A percentile compares a stretch with the other conserved stretches of the same genome.
Conservation (phyloP, 1,140 invertebrate species). For the Pseudomyrmex pallidus region DNA sequence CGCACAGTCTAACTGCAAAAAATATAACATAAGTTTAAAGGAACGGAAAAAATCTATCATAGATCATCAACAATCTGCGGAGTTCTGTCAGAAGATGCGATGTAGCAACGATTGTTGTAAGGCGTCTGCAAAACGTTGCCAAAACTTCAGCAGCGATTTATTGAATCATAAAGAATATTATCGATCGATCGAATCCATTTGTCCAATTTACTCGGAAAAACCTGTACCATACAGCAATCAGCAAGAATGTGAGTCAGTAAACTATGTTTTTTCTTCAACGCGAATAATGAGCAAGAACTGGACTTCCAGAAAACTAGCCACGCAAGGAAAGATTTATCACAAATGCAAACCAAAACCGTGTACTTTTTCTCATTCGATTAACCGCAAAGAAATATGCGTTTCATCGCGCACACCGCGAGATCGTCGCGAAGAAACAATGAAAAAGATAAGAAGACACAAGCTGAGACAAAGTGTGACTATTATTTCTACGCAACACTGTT, state of each 20-base stretch:
- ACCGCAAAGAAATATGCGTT: background rate
- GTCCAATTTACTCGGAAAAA: conserved; percentile 12
- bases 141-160: conserved; percentile 3
- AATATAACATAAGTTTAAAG: background rate
- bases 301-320: conserved; percentile 1
- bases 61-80: conserved; percentile 22
- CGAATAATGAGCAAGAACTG: background rate
- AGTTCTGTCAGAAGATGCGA: background rate
- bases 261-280: background rate
- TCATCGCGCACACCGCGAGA: background rate
- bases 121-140: background rate
- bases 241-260: background rate
- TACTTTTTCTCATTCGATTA: background rate
- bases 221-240: conserved; percentile 16
- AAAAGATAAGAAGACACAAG: background rate
- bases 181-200: conserved; percentile 26
- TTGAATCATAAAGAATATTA: background rate
- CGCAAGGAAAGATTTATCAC: conserved; percentile 5
- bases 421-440: background rate
- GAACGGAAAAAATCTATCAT: background rate
- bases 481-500: background rate
- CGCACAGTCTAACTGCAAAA: background rate
- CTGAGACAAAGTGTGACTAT: background rate
- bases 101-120: conserved; percentile 6
- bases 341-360: background rate